Percentiles rank a stretch among this genome's conserved stretches.
Evolutionary conservation across 2,888 invertebrate species (phyloP).

Genomic region (Xanthorhoe spadicearia): DNA sequence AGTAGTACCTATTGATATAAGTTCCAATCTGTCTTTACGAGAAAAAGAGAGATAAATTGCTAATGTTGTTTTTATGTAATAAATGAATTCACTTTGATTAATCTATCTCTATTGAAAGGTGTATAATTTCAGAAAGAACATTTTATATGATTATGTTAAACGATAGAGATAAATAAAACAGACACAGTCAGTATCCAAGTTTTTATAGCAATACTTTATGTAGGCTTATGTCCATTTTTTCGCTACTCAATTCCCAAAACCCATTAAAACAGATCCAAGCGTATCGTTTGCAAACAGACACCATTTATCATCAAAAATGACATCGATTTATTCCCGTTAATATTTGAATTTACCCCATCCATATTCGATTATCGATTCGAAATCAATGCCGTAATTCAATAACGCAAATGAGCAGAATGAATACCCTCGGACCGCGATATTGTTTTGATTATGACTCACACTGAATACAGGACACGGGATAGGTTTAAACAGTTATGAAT

Average conservation of each 20-base stretch:
- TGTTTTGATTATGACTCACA: constrained; percentile 47
- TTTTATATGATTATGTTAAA: too few relatives aligned
- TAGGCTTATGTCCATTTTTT: background rate
- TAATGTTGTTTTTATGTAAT: too few relatives aligned
- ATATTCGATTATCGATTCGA: constrained; percentile 65
- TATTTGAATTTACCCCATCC: constrained; percentile 69
- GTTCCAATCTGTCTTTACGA: too few relatives aligned
- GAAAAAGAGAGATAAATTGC: too few relatives aligned
- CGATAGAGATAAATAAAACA: too few relatives aligned
- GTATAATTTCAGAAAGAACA: too few relatives aligned
- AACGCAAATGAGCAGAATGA: constrained; percentile 65
- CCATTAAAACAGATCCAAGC: constrained; percentile 36
- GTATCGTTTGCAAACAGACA: constrained; percentile 49
- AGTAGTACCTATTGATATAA: too few relatives aligned
- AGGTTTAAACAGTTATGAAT: background rate
- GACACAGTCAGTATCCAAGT: background rate
- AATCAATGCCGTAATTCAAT: constrained; percentile 69
- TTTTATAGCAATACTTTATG: background rate
- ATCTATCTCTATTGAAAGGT: too few relatives aligned
- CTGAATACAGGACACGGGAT: constrained; percentile 33
- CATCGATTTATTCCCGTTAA: constrained; percentile 71
- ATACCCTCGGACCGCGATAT: constrained; percentile 55
- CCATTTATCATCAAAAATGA: constrained; percentile 66
- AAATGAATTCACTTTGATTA: too few relatives aligned
- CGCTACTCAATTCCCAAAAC: constrained; percentile 19